Percentiles rank a stretch among this genome's conserved stretches.
phyloP scores from a whole-genome alignment of 2,113 vertebrate species.

The Hippocampus zosterae region DNA sequence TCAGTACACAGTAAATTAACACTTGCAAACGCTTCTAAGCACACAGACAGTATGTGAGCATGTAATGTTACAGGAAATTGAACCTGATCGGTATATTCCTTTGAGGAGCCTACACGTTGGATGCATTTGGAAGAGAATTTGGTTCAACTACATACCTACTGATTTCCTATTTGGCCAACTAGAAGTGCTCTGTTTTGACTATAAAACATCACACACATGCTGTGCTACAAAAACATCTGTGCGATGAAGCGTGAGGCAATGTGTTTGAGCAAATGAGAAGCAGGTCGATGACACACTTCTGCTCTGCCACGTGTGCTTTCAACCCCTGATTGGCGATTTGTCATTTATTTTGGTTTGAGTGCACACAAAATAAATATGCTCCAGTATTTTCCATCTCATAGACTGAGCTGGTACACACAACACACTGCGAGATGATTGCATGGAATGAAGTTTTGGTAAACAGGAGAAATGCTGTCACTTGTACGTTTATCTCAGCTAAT shows the following conservation, averaged over 20 bases:
- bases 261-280: slow-evolving; percentile 35
- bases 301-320: slow-evolving; percentile 1
- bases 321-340: slow-evolving; percentile 18
- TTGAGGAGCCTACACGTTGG: too few species aligned
- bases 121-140: neutral
- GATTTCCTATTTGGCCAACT: neutral
- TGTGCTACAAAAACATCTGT: slow-evolving; percentile 42
- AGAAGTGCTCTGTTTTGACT: slow-evolving; percentile 7
- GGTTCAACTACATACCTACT: neutral
- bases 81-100: slow-evolving; percentile 5
- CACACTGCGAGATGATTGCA: slow-evolving; percentile 5
- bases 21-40: neutral
- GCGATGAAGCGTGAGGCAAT: slow-evolving; percentile 1
- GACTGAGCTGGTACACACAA: slow-evolving; percentile 9
- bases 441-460: neutral
- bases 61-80: slow-evolving; percentile 15
- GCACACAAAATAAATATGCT: slow-evolving; percentile 27
- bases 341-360: slow-evolving; percentile 30
- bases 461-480: slow-evolving; percentile 32
- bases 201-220: slow-evolving; percentile 8
- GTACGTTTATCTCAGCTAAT: slow-evolving; percentile 40
- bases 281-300: slow-evolving; percentile 28
- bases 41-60: neutral
- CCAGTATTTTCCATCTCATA: slow-evolving; percentile 22
- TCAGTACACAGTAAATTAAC: neutral